Evolutionary conservation across 1,140 invertebrate species (phyloP).

Genomic region (Bicyclus anynana): DNA sequence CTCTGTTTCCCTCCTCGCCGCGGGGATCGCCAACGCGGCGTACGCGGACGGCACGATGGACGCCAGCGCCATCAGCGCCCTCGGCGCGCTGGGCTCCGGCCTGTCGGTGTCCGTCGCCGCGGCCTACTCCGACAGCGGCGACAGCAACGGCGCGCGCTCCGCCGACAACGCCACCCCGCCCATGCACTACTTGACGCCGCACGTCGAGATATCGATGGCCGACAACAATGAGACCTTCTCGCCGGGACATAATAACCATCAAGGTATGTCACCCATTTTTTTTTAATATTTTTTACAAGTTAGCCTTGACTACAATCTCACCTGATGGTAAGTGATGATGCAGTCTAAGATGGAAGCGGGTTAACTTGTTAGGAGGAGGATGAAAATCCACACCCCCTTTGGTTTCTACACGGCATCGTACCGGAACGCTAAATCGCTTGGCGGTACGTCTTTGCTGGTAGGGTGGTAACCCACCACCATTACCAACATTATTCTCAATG

Average conservation of each 20-base stretch:
- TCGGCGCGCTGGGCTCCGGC: constrained; percentile 75
- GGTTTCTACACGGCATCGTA: no score
- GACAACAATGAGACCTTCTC: constrained; percentile 80
- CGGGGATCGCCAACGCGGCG: constrained; percentile 79
- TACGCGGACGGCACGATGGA: constrained; percentile 78
- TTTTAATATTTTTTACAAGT: no score
- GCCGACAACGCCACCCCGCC: constrained; percentile 90
- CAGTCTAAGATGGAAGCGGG: no score
- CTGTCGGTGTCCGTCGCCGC: constrained; percentile 80
- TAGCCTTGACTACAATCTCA: no score
- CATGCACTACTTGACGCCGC: constrained; percentile 92
- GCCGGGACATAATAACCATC: constrained; percentile 67
- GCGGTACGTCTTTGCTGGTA: no score
- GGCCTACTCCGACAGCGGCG: constrained; percentile 87
- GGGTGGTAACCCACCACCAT: no score
- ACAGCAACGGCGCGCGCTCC: constrained; percentile 86
- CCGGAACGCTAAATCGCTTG: no score
- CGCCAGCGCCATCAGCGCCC: constrained; percentile 71
- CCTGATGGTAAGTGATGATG: no score
- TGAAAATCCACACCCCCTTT: no score
- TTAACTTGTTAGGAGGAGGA: no score
- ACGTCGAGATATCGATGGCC: constrained; percentile 92
- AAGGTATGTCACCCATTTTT: constrained; percentile 8
- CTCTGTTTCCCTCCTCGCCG: constrained; percentile 80
- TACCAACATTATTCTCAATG: no score